Evolutionary conservation across 2,113 vertebrate species (phyloP).

Genomic region (Cyprinodon variegatus): DNA sequence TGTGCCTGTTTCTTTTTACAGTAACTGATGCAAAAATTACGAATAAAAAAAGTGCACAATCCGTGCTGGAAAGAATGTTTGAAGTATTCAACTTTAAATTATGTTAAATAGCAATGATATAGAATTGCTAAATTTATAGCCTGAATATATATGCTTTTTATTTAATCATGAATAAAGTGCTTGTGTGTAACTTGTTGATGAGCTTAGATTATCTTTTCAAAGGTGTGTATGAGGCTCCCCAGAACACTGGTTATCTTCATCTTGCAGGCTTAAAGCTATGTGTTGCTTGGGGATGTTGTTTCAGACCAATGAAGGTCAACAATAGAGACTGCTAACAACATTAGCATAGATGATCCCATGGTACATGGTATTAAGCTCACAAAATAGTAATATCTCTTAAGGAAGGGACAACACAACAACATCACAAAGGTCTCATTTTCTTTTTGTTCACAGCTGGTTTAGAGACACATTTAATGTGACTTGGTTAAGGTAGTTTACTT

Average conservation of each 20-base stretch:
- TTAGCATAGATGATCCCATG: not conserved
- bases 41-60: not conserved
- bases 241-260: not conserved
- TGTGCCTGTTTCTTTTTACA: not conserved
- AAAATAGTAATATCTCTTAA: not conserved
- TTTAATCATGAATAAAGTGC: not conserved
- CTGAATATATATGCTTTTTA: not conserved
- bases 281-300: not conserved
- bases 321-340: not conserved
- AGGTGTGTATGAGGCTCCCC: not conserved
- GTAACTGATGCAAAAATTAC: not conserved
- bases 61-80: not conserved
- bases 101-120: not conserved
- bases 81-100: not conserved
- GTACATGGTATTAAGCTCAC: not conserved
- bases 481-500: not conserved
- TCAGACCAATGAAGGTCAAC: not conserved
- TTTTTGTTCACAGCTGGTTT: not conserved
- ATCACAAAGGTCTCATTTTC: not conserved
- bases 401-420: not conserved
- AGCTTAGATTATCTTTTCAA: not conserved
- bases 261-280: not conserved
- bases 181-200: not conserved
- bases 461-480: not conserved
- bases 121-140: not conserved